phyloP scores from a whole-genome alignment of 2,797 vertebrate genomes.

The Lacerta agilis region DNA sequence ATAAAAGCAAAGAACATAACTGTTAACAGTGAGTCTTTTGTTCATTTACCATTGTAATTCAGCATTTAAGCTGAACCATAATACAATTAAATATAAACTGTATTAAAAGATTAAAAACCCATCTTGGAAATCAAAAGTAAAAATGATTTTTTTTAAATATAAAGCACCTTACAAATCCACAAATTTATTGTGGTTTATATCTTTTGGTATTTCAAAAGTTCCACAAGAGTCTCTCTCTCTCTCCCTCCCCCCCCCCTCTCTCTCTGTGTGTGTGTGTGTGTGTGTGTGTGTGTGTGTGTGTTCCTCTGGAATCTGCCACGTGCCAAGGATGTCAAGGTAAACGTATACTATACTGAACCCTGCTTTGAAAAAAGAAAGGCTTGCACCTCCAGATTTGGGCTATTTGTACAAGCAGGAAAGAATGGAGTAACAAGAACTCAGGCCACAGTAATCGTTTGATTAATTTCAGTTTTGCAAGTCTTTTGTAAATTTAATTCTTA shows the following conservation, averaged over 20 bases:
- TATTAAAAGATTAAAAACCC: not conserved
- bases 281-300: too few species aligned
- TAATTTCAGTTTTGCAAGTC: too few species aligned
- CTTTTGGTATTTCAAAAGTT: not conserved
- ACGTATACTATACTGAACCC: not conserved
- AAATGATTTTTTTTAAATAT: not conserved
- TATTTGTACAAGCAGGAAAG: not conserved
- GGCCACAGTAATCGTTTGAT: too few species aligned
- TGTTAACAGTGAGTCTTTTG: constrained; percentile 31
- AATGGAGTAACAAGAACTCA: too few species aligned
- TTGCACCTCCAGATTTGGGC: not conserved
- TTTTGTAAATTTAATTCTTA: too few species aligned
- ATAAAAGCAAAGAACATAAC: constrained; percentile 45
- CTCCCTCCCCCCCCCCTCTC: too few species aligned
- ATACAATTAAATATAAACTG: not conserved
- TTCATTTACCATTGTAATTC: constrained; percentile 46
- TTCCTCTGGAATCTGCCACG: not conserved
- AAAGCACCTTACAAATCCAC: not conserved
- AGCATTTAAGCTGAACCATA: not conserved
- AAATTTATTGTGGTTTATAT: not conserved
- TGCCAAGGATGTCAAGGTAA: not conserved
- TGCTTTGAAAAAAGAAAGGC: not conserved
- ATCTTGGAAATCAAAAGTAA: not conserved
- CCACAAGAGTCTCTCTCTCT: not conserved
- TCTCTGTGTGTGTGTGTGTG: too few species aligned